phyloP scores from a whole-genome alignment of 2,888 invertebrate species.

The Tachina fera region DNA sequence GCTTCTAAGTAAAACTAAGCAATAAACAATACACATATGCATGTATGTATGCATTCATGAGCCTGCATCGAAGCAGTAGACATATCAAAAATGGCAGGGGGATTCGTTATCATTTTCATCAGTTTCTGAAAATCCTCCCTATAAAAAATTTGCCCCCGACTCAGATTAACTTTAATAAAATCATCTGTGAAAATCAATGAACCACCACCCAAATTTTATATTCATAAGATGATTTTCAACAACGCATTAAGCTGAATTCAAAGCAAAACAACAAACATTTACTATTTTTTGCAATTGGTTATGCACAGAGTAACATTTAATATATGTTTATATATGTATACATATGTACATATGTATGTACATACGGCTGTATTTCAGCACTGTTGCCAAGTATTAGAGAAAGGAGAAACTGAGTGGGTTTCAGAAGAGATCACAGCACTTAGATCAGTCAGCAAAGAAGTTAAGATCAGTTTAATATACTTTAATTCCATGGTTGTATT shows the following conservation, averaged over 20 bases:
- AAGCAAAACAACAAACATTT: slow-evolving; percentile 25
- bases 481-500: too few species aligned
- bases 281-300: slow-evolving; percentile 60
- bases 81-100: slow-evolving; percentile 6
- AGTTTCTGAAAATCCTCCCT: slow-evolving; percentile 13
- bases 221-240: slow-evolving; percentile 54
- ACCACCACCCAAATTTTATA: slow-evolving; percentile 53
- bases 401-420: too few species aligned
- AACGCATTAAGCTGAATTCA: slow-evolving; percentile 53
- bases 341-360: neutral
- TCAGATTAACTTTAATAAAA: neutral
- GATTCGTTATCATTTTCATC: slow-evolving; percentile 54
- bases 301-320: slow-evolving; percentile 21
- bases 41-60: neutral
- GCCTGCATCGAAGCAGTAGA: neutral
- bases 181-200: slow-evolving; percentile 40
- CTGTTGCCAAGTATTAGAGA: too few species aligned
- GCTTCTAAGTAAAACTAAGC: slow-evolving; percentile 26
- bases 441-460: too few species aligned
- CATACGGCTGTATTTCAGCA: neutral
- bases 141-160: neutral
- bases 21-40: slow-evolving; percentile 10
- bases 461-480: too few species aligned
- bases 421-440: too few species aligned
- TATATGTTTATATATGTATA: too few species aligned